Conservation (phyloP, 2,113 vertebrate genomes). For the Sphaerodactylus townsendi region DNA sequence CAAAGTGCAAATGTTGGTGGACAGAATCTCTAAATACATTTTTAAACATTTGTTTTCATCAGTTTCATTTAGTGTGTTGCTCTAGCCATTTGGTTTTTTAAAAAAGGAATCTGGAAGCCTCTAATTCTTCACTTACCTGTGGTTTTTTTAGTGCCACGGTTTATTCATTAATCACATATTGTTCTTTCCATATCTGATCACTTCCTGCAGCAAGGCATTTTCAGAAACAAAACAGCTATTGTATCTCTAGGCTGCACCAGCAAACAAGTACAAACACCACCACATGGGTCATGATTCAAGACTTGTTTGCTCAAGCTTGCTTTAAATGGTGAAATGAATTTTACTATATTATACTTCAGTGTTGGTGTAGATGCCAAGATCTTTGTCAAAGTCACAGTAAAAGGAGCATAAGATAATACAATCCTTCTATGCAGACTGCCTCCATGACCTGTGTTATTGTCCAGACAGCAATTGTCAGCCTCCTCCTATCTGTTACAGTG, state of each 20-base stretch:
- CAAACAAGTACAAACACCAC: neutral
- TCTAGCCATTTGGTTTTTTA: neutral
- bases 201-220: slow-evolving; percentile 6
- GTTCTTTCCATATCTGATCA: neutral
- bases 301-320: neutral
- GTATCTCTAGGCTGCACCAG: neutral
- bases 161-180: slow-evolving; percentile 9
- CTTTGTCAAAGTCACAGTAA: neutral
- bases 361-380: neutral
- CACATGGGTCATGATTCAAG: neutral
- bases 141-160: neutral
- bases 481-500: too few relatives aligned
- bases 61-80: neutral
- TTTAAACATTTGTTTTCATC: neutral
- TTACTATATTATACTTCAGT: neutral
- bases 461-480: neutral
- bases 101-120: neutral
- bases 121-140: neutral
- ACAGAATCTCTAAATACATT: neutral
- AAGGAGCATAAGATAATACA: neutral
- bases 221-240: slow-evolving; percentile 17
- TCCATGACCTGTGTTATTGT: neutral
- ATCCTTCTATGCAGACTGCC: neutral
- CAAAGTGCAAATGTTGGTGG: too few relatives aligned
- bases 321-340: neutral